phyloP scores from a whole-genome alignment of 1,140 invertebrate genomes.

The Stenopsyche tienmushanensis region DNA sequence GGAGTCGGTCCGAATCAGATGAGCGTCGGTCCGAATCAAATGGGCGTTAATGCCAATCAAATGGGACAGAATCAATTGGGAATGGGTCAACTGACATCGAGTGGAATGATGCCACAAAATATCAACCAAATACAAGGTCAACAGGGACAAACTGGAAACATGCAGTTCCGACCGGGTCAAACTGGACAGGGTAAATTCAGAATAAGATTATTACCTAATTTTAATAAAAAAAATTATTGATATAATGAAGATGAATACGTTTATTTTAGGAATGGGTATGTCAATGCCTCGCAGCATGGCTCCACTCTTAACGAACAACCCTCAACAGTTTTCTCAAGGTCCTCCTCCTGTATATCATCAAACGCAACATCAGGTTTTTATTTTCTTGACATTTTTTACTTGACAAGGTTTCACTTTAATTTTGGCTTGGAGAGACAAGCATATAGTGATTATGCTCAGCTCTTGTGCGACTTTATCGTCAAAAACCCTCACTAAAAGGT shows the following conservation, averaged over 20 bases:
- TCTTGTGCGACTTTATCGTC: too few relatives aligned
- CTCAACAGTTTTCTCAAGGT: constrained; percentile 33
- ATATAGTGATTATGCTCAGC: neutral
- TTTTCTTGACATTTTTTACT: neutral
- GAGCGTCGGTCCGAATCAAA: constrained; percentile 27
- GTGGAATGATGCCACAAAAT: constrained; percentile 26
- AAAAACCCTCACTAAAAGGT: too few relatives aligned
- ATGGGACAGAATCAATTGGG: constrained; percentile 21
- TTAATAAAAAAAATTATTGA: neutral
- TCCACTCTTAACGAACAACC: constrained; percentile 17
- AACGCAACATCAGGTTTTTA: constrained; percentile 32
- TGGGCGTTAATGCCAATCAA: constrained; percentile 19
- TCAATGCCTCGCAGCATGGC: constrained; percentile 33
- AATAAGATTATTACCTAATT: neutral
- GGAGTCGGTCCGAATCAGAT: constrained; percentile 24
- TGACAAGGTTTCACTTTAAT: neutral
- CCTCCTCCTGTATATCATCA: constrained; percentile 38
- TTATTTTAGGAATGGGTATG: constrained; percentile 32
- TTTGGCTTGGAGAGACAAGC: too few relatives aligned
- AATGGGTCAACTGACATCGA: constrained; percentile 32
- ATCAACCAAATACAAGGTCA: constrained; percentile 24
- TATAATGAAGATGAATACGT: neutral
- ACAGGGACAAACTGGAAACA: constrained; percentile 17
- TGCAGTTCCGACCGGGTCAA: constrained; percentile 34
- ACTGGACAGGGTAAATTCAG: constrained; percentile 20